Base-by-base conservation (phyloP, 2,113 vertebrate genomes). In the Gulo gulo region DNA sequence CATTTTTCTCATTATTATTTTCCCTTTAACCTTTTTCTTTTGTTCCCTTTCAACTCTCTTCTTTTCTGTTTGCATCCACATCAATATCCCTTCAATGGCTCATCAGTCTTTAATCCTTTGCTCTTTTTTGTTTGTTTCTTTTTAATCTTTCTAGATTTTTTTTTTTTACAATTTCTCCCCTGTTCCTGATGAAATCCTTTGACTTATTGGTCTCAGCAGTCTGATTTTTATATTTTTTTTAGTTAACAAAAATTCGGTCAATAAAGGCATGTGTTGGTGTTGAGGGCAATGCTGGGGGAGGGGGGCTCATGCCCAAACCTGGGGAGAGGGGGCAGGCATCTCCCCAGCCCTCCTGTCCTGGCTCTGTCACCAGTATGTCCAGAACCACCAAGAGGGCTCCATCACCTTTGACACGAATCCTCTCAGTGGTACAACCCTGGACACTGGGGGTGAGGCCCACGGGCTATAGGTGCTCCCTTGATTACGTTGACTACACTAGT, bases 101-200 rank as follows among this genome's bases (percentile, higher is more conserved):
- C 87, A 81, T 94, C 63, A 65, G 67, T 59, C 81, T 76, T 80
- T 88, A 50, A 71, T 73, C 15, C 42, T 84, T 78, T 86, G 79
- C 76, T 95, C 12, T 81, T 88, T 76, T 83, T 95, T 87, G 21
- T 83, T 95, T 87, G 21, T 91, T 97, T 95, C 85, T 96, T 96
- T 90, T 85, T 89, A 82, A 24, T 42, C 23, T 74, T 74, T 26
- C n/a, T 61, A 26, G 59, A 26, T 61, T 34, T 65, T 69, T 92
- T 92, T 79, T 73, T 59, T 69, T 52, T 82, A 29, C 7, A 15
- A 4, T 31, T 69, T 31, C 20, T 87, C 3, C 34, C 55, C 42
- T 24, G 14, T 50, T 95, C 52, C 59, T 36, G 31, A 88, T 69
- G 47, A 88, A 12, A 76, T 61, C 47, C 55, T 93, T 69, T 31